Evolutionary conservation across 2,113 vertebrate species (phyloP), one percentile per base, ranked within the genome.

Genomic region (Phalacrocorax carbo): DNA sequence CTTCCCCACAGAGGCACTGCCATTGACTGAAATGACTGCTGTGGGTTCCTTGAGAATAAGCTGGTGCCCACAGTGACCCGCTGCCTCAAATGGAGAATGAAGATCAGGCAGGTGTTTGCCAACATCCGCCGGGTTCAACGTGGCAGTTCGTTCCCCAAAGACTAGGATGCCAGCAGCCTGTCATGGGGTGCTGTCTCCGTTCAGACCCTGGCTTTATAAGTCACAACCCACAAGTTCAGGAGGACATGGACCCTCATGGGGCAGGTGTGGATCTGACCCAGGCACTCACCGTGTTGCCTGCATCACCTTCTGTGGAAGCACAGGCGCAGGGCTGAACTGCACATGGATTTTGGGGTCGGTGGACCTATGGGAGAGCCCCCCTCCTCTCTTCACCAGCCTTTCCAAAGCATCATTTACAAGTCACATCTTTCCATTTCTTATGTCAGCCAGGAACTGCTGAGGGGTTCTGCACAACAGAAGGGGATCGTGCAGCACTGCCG

Each of bases 51-150:
- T 2, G 3, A 52, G 82, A 54, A 9, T 44, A 52, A 69, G 13
- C 76, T 26, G 40, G 15, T 71, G 13, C 13, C 27, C 8, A 10
- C 4, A 2, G 0, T 32, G 55, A 40, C 46, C 23, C 3, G 0
- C 8, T 75, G 70, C 65, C 81, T 93, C 55, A 13, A 10, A 29
- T 25, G 46, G 68, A 46, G 71, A 16, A 23, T 20, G 81, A 36
- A 46, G 57, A 75, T 10, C 3, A 8, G 44, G 32, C 21, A 21
- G 32, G 23, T 0, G 2, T 78, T 94, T 65, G 22, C 58, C 38
- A 42, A 0, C 2, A 0, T 18, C 46, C 26, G 36, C 9, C 1
- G 0, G 15, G 34, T 23, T 65, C 30, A 11, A 1, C 0, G 4
- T 18, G 11, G 38, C 66, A 57, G 13, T 73, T 66, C 0, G 2